Percentiles rank a stretch among this genome's conserved stretches.
phyloP scores from a whole-genome alignment of 2,888 invertebrate genomes.

The Tipula helvola region DNA sequence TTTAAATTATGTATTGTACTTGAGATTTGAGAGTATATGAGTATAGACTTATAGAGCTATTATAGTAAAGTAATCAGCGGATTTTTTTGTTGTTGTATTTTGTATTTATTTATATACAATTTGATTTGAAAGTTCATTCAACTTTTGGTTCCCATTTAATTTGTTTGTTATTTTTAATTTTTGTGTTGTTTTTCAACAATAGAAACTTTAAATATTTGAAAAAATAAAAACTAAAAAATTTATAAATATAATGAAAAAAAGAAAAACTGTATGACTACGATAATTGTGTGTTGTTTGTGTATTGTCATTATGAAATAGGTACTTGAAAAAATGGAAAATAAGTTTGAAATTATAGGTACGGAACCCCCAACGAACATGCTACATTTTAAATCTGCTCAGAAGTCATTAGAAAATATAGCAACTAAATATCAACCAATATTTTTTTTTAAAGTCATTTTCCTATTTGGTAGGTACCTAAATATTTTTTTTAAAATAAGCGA shows the following conservation, averaged over 20 bases:
- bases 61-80: background rate
- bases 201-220: background rate
- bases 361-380: background rate
- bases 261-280: background rate
- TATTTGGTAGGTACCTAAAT: too few relatives aligned
- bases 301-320: background rate
- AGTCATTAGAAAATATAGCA: too few relatives aligned
- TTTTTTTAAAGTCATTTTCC: too few relatives aligned
- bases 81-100: background rate
- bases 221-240: background rate
- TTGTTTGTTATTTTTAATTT: background rate
- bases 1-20: background rate
- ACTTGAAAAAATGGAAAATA: background rate
- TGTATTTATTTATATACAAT: background rate
- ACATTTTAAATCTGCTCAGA: too few relatives aligned
- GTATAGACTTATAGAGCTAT: background rate
- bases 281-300: background rate
- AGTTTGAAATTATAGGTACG: too few relatives aligned
- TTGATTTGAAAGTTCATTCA: background rate
- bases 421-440: too few relatives aligned
- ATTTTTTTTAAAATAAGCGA: too few relatives aligned
- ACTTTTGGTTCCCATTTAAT: background rate
- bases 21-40: background rate
- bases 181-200: background rate
- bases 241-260: background rate